These are phyloP conservation scores for Seira sanloemensis DNA, from an alignment of 2,888 invertebrate species.

Conservation along the genomic window DNA sequence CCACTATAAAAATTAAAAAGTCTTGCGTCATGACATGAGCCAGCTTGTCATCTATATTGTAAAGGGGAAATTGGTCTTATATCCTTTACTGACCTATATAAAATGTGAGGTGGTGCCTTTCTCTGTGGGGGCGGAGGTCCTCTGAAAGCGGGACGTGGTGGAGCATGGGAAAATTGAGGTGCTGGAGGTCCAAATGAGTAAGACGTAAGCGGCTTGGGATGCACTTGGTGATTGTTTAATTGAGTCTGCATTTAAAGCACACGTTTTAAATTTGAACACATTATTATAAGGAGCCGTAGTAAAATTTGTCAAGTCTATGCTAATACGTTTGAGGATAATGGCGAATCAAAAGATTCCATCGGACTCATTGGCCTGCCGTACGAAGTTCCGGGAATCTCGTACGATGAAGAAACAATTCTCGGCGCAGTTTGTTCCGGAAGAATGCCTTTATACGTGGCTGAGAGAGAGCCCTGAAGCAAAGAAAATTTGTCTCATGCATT, in stretches of 20 bases:
- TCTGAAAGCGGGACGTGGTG: constrained; percentile 9
- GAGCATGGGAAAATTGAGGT: constrained; percentile 17
- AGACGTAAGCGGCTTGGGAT: neutral
- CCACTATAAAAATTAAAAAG: too few species aligned
- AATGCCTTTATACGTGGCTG: constrained; percentile 30
- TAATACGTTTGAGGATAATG: constrained; percentile 25
- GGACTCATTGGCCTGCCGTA: constrained; percentile 58
- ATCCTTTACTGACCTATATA: neutral
- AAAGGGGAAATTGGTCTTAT: constrained; percentile 55
- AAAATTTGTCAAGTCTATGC: too few species aligned
- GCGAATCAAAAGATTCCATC: constrained; percentile 39
- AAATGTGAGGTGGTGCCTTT: constrained; percentile 47
- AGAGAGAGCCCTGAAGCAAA: constrained; percentile 58
- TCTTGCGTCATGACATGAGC: too few species aligned
- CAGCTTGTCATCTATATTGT: too few species aligned
- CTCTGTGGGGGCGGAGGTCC: constrained; percentile 23
- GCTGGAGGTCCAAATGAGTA: constrained; percentile 20
- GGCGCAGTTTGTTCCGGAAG: constrained; percentile 36
- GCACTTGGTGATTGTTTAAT: too few species aligned
- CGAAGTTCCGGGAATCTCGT: constrained; percentile 59
- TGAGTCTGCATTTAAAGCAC: too few species aligned
- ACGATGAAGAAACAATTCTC: constrained; percentile 35
- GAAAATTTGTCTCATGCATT: neutral
- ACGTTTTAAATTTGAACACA: too few species aligned
- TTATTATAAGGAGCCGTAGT: neutral